These are phyloP conservation scores for Tanypteryx hageni DNA, from an alignment of 2,888 invertebrate genomes.

Conservation along the genomic window DNA sequence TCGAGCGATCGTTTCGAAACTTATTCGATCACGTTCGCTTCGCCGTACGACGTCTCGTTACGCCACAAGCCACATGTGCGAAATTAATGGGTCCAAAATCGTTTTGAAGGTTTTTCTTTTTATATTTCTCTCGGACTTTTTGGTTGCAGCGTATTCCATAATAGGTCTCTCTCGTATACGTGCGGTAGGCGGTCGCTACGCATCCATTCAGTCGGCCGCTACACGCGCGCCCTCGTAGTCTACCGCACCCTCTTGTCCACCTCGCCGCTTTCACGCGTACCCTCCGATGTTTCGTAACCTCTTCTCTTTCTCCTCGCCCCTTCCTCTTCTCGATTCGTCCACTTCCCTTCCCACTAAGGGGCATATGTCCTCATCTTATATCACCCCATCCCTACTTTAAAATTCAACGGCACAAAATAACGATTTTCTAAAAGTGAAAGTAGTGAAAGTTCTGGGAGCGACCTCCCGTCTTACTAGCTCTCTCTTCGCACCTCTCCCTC, in stretches of 20 bases:
- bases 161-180: neutral
- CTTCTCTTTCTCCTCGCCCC: neutral
- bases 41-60: neutral
- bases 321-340: constrained; percentile 4
- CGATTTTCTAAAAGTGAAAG: constrained; percentile 64
- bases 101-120: neutral
- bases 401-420: constrained; percentile 36
- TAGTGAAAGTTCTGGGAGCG: constrained; percentile 49
- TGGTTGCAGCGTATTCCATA: neutral
- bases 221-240: neutral
- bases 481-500: constrained; percentile 21
- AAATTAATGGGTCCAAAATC: neutral
- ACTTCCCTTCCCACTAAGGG: neutral
- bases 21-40: neutral
- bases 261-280: neutral
- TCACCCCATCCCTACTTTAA: constrained; percentile 22
- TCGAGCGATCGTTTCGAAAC: neutral
- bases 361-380: constrained; percentile 52
- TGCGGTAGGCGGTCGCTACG: neutral
- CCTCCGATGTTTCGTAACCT: constrained; percentile 19
- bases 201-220: neutral
- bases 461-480: neutral
- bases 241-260: neutral
- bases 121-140: too few relatives aligned
- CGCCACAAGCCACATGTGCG: neutral